Evolutionary conservation across 2,888 invertebrate species (phyloP), one percentile per base, ranked within the genome.

Genomic region (Agriopis marginaria): DNA sequence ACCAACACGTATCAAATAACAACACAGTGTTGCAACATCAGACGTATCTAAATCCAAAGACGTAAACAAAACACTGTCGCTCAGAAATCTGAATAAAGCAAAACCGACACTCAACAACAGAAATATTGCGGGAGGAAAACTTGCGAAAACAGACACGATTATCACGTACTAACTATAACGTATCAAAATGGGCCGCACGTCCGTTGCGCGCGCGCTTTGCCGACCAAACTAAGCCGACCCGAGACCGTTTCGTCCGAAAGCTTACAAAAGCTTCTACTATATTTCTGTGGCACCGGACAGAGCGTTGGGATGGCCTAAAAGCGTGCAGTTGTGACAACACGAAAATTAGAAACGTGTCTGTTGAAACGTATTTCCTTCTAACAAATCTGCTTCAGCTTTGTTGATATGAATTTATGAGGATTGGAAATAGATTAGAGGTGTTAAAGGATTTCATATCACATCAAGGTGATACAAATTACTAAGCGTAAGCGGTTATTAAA

Each of bases 131-230:
- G 67, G 70, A 69, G n/a, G 49, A 14, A 49, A 60, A 60, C 60
- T 49, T 49, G 73, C 73, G 70, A 73, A 75, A 72, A 71, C 63
- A 61, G 69, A 73, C 59, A 53, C 63, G 53, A 66, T n/a, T 58
- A 39, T 60, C 55, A 71, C 71, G 40, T 32, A 32, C 32, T 62
- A 66, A 63, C 68, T 68, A 75, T 58, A 59, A 12, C 49, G 66
- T 63, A 49, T 70, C 70, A 54, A 70, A 69, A 45, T 59, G 72
- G 74, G 69, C 77, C 80, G 77, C 80, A 80, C 83, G 84, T 82
- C 82, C 84, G 80, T 83, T 88, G 91, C 93, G 92, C 93, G 87
- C 82, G 92, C 92, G 92, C 87, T 85, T 80, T 82, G 81, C 81
- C 85, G 84, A 93, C 93, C 92, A 90, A 91, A 77, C 76, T 73